Evolutionary conservation across 2,113 vertebrate species (phyloP).

Genomic region (Lophius piscatorius): DNA sequence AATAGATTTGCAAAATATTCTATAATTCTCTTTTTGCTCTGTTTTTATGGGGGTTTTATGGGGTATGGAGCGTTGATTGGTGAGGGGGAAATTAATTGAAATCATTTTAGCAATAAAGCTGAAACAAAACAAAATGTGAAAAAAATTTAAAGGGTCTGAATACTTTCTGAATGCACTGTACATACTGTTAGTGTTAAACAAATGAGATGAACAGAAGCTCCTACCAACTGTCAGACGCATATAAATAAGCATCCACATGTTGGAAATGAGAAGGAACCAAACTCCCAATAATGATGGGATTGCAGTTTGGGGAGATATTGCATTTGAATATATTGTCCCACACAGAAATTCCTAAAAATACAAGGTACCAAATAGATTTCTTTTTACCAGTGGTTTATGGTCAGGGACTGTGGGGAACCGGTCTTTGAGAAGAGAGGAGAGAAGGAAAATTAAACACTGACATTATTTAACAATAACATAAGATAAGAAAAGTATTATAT

Average conservation of each 20-base stretch:
- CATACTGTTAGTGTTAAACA: background rate
- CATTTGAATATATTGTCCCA: constrained; percentile 17
- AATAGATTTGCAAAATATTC: too few species aligned
- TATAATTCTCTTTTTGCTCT: too few species aligned
- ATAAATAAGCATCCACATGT: constrained; percentile 31
- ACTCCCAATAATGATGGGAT: constrained; percentile 13
- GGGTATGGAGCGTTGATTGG: too few species aligned
- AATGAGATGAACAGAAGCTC: background rate
- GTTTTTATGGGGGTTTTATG: too few species aligned
- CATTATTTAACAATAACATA: background rate
- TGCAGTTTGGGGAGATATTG: constrained; percentile 17
- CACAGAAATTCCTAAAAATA: constrained; percentile 29
- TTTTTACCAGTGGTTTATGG: constrained; percentile 20
- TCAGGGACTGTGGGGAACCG: constrained; percentile 3
- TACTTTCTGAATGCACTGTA: too few species aligned
- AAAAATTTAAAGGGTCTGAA: too few species aligned
- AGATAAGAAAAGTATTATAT: background rate
- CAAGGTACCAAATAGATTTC: background rate
- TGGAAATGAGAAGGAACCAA: too few species aligned
- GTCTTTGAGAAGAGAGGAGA: background rate
- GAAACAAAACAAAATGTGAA: too few species aligned
- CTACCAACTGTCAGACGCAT: constrained; percentile 13
- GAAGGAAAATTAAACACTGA: background rate
- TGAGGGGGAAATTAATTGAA: too few species aligned
- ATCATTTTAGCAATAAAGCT: too few species aligned